Conservation (phyloP, 2,797 vertebrate species). For the Diplodus sargus region DNA sequence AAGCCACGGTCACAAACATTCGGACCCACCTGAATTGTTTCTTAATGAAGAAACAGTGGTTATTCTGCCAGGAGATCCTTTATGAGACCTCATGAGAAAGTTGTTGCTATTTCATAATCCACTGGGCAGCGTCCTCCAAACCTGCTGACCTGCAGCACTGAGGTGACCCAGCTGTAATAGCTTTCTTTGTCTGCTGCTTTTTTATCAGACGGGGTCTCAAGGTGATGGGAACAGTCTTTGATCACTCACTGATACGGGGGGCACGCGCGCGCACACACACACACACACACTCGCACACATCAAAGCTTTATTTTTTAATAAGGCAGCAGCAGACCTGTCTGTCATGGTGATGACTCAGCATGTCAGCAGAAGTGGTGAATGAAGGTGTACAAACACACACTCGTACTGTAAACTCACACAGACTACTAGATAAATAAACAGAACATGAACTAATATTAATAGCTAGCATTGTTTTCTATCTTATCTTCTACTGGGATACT, state of each 20-base stretch:
- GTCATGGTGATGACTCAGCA: slow-evolving; percentile 59
- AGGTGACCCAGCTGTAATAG: slow-evolving; percentile 46
- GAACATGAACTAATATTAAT: background rate
- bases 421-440: background rate
- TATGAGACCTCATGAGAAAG: slow-evolving; percentile 50
- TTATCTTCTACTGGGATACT: background rate
- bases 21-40: slow-evolving; percentile 1
- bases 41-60: background rate
- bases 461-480: background rate
- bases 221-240: slow-evolving; percentile 69
- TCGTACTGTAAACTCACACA: slow-evolving; percentile 1
- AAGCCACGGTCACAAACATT: slow-evolving; percentile 3
- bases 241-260: slow-evolving; percentile 54
- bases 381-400: slow-evolving; percentile 15
- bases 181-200: slow-evolving; percentile 57
- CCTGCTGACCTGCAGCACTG: slow-evolving; percentile 62
- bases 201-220: slow-evolving; percentile 47
- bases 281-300: slow-evolving; percentile 3
- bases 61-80: slow-evolving; percentile 15
- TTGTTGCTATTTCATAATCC: slow-evolving; percentile 48
- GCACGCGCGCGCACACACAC: background rate
- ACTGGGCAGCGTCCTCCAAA: slow-evolving; percentile 39
- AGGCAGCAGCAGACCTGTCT: slow-evolving; percentile 42
- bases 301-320: slow-evolving; percentile 67
- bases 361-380: background rate